These are phyloP conservation scores for Onychostruthus taczanowskii DNA, from an alignment of 2,113 vertebrate species.

Conservation along the genomic window DNA sequence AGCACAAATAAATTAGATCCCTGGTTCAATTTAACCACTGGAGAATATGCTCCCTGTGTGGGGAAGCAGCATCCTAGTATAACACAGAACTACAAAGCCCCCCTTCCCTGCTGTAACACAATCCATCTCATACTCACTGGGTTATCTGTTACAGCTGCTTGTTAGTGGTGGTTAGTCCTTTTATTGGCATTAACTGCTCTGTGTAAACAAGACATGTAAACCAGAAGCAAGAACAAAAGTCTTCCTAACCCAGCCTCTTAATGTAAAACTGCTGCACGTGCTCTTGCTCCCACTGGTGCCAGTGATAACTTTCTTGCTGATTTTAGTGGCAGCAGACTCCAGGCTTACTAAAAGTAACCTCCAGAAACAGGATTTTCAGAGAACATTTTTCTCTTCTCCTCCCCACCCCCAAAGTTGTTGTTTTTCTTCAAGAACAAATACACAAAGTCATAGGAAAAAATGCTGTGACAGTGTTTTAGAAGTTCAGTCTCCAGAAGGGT, in stretches of 20 bases:
- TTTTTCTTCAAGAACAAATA: conserved; percentile 23
- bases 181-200: background rate
- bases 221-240: background rate
- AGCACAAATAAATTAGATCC: background rate
- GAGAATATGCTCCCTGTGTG: background rate
- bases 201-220: background rate
- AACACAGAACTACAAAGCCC: background rate
- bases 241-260: background rate
- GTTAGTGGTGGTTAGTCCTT: background rate
- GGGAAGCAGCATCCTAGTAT: background rate
- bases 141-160: background rate
- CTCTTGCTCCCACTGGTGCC: background rate
- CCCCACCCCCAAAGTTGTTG: background rate
- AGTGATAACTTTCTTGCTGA: background rate
- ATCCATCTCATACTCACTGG: background rate
- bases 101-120: background rate
- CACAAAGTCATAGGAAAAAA: conserved; percentile 7
- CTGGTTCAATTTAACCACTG: background rate
- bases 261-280: background rate
- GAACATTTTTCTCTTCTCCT: background rate
- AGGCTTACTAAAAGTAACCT: background rate
- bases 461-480: background rate
- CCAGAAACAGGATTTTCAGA: background rate
- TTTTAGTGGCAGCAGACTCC: background rate
- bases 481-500: background rate